Conservation (phyloP, 2,113 vertebrate genomes). For the Merops nubicus region DNA sequence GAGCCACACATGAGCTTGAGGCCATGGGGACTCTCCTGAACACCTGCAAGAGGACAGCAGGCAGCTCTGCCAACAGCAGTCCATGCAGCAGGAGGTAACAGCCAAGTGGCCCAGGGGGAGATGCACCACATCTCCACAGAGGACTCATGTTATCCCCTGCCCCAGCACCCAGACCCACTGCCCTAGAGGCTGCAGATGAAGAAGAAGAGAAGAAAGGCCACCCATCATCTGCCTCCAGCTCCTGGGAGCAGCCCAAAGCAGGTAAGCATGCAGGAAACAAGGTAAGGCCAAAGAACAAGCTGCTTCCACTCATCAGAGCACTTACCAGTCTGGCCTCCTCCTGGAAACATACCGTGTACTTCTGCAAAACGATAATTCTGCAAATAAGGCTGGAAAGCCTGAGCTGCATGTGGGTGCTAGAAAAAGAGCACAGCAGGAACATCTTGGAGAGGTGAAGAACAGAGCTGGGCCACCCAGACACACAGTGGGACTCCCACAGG, state of each 20-base stretch:
- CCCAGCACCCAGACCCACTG: background rate
- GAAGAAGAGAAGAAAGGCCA: background rate
- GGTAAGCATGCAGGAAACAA: background rate
- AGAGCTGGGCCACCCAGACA: background rate
- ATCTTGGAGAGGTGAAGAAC: background rate
- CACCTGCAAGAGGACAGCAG: background rate
- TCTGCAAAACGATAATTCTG: slow-evolving; percentile 55
- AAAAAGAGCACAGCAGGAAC: slow-evolving; percentile 14
- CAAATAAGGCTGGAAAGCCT: slow-evolving; percentile 36
- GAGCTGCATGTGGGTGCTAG: background rate
- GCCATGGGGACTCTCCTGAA: background rate
- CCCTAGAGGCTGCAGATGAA: background rate
- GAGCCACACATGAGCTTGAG: background rate
- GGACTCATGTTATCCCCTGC: background rate
- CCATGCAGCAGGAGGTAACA: background rate
- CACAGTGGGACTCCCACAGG: background rate
- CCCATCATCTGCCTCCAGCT: background rate
- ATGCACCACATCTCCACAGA: too few relatives aligned
- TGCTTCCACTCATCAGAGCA: background rate
- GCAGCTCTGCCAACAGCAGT: background rate
- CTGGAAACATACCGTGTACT: slow-evolving; percentile 53
- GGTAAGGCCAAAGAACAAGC: background rate
- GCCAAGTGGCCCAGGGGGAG: background rate
- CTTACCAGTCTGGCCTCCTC: slow-evolving; percentile 48
- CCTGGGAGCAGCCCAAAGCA: background rate